A percentile compares a stretch with the other conserved stretches of the same genome.
These are phyloP conservation scores for Heliconius sara DNA, from an alignment of 2,888 invertebrate genomes.

Conservation along the genomic window DNA sequence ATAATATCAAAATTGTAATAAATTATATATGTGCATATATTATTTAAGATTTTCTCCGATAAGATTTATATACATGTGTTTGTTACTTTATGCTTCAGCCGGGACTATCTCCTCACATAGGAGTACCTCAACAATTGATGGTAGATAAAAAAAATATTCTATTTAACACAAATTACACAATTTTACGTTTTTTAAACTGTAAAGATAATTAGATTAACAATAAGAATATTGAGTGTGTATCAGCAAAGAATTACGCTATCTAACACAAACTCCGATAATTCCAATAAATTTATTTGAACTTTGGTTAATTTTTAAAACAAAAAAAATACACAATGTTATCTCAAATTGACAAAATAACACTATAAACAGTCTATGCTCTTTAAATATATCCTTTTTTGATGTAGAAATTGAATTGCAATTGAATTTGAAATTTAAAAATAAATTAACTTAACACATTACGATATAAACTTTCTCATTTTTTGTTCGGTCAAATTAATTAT, in stretches of 20 bases:
- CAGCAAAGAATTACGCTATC: background rate
- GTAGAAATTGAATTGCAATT: background rate
- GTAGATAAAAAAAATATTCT: slow-evolving; percentile 2
- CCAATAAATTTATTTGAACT: too few relatives aligned
- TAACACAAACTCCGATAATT: too few relatives aligned
- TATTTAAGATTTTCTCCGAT: background rate
- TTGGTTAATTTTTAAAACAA: background rate
- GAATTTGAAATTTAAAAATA: background rate
- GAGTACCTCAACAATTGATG: slow-evolving; percentile 15
- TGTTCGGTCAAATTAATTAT: background rate
- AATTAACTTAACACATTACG: background rate
- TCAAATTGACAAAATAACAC: background rate
- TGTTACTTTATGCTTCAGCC: slow-evolving; percentile 19
- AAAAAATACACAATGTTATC: background rate
- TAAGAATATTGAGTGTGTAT: background rate
- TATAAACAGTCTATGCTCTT: background rate
- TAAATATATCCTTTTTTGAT: background rate
- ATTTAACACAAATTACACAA: background rate
- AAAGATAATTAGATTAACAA: too few relatives aligned
- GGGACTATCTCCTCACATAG: slow-evolving; percentile 11
- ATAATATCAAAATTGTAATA: background rate
- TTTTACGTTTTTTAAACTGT: background rate
- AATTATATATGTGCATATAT: background rate
- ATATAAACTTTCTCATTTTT: background rate
- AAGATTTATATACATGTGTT: background rate